Base-by-base conservation (phyloP, 2,888 invertebrate genomes). In the Yponomeuta cagnagella region DNA sequence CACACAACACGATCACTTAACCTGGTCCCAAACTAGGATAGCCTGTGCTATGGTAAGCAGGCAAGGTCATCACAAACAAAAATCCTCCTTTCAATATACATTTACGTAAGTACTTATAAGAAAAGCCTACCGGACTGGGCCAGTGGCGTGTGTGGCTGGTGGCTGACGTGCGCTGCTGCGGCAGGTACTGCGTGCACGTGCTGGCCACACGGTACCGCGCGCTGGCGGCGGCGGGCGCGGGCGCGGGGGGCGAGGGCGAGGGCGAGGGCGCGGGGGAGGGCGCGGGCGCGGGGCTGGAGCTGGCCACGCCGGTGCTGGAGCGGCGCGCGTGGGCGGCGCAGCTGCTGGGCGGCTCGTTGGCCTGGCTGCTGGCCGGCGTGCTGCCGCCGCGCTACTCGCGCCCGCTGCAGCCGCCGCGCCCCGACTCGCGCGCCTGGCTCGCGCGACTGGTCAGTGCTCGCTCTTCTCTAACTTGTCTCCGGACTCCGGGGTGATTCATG, bases 221-320 rank as follows among this genome's bases (percentile, higher is more conserved):
- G 72, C 81, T 94, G 15, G 52, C 52, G 52, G 52, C 85, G 72
- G 78, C 83, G 69, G 76, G 74, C 43, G 78, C 76, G 83, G 78
- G 74, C 1, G 52, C 1, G 0, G 52, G 4, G 15, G 52, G 15
- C 68, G 77, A 86, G 48, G 89, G 15, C 68, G 77, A 86, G 48
- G 89, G 94, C 93, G 43, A 89, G 96, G 23, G 30, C 79, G 82
- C 90, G 96, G 76, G 95, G 83, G 77, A 74, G 68, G 76, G 78
- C 23, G 79, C 80, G 67, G 77, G 87, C 43, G 89, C 91, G 15
- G 94, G 93, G 43, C 90, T 96, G 30, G 30, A 79, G 82, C 90
- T 96, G 76, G 95, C 95, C 71, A 97, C 97, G 64, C 97, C 97
- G 0, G 95, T 97, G 93, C 81, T 90, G 75, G 85, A 86, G 81